phyloP scores from a whole-genome alignment of 2,113 vertebrate genomes.

The Montifringilla adamsi region DNA sequence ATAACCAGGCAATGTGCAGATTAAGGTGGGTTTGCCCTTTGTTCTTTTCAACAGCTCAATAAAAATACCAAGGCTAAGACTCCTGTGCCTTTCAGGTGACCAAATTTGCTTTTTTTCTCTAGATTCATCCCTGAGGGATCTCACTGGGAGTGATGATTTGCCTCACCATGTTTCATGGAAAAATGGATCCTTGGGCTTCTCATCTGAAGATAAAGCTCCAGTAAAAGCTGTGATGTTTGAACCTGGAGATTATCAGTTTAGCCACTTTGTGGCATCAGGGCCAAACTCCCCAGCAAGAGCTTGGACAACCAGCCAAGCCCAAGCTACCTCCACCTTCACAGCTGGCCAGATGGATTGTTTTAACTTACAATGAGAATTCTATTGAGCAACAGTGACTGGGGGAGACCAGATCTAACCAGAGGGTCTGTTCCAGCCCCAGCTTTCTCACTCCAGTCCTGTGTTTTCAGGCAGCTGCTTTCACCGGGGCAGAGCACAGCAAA shows the following conservation, averaged over 20 bases:
- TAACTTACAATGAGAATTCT: not conserved
- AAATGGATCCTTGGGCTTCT: not conserved
- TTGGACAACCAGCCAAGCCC: not conserved
- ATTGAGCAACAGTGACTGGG: rapidly evolving
- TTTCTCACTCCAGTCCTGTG: not conserved
- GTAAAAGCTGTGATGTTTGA: not conserved
- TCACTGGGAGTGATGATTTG: not conserved
- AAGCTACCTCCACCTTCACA: not conserved
- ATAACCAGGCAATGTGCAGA: not conserved
- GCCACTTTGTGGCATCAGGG: not conserved
- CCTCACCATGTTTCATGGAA: not conserved
- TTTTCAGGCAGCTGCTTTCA: not conserved
- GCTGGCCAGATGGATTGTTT: not conserved
- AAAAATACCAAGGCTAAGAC: not conserved
- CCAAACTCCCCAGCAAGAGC: not conserved
- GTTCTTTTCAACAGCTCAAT: not conserved
- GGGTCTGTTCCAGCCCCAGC: not conserved
- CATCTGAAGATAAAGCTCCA: not conserved
- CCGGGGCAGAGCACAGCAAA: not conserved
- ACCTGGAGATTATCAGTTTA: not conserved
- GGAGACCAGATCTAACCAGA: not conserved
- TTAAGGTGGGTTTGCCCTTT: not conserved
- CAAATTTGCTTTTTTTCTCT: not conserved
- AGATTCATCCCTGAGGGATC: not conserved
- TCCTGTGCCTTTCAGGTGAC: not conserved